These are phyloP conservation scores for Ethmia dodecea DNA, from an alignment of 2,888 invertebrate species.

Conservation along the genomic window DNA sequence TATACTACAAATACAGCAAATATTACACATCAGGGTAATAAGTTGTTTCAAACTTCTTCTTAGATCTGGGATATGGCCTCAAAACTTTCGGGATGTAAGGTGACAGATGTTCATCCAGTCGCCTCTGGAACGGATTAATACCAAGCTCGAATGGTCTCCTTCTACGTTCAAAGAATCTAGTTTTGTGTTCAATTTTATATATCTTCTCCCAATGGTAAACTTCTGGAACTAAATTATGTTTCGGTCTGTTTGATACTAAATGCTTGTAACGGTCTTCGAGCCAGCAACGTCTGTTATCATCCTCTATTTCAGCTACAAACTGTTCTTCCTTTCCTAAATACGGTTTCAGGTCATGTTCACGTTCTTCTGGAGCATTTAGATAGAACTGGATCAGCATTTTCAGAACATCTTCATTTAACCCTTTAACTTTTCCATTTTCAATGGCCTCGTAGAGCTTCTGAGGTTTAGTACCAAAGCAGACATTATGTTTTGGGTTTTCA, in stretches of 20 bases:
- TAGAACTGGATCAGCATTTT: constrained; percentile 86
- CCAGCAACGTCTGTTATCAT: constrained; percentile 83
- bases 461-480: constrained; percentile 87
- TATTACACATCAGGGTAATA: constrained; percentile 80
- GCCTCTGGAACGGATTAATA: constrained; percentile 79
- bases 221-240: constrained; percentile 81
- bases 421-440: constrained; percentile 83
- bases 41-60: constrained; percentile 80
- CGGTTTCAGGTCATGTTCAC: constrained; percentile 83
- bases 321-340: constrained; percentile 80
- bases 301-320: constrained; percentile 81
- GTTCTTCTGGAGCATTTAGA: constrained; percentile 80
- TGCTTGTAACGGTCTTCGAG: constrained; percentile 83
- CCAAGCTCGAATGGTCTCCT: constrained; percentile 83
- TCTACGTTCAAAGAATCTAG: constrained; percentile 82
- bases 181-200: constrained; percentile 85
- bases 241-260: constrained; percentile 82
- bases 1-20: constrained; percentile 14
- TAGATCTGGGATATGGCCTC: constrained; percentile 79
- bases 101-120: constrained; percentile 81
- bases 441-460: constrained; percentile 85
- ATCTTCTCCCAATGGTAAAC: constrained; percentile 89
- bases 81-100: constrained; percentile 83
- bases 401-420: constrained; percentile 88
- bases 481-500: constrained; percentile 84